A percentile compares a stretch with the other conserved stretches of the same genome.
phyloP scores from a whole-genome alignment of 2,113 vertebrate genomes.

The Eira barbara region DNA sequence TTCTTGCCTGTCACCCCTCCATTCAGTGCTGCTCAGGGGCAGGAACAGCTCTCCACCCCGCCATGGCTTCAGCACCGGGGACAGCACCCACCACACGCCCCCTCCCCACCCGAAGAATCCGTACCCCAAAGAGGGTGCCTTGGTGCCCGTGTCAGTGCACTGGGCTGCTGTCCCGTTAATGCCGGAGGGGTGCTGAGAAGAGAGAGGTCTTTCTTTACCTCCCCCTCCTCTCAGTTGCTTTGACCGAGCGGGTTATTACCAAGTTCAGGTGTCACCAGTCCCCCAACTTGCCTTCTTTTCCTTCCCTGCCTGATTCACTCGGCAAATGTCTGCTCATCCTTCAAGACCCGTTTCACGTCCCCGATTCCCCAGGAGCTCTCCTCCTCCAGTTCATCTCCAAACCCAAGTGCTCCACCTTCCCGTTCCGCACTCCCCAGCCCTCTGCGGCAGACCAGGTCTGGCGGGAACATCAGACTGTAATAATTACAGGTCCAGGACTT shows the following conservation, averaged over 20 bases:
- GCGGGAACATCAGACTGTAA: background rate
- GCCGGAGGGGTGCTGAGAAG: background rate
- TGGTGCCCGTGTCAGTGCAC: fast-evolving
- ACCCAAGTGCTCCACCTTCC: background rate
- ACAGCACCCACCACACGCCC: background rate
- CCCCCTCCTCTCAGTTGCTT: background rate
- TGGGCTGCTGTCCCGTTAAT: background rate
- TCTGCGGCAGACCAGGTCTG: background rate
- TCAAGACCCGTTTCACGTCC: background rate
- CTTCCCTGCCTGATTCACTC: background rate
- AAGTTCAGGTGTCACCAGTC: background rate
- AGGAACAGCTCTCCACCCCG: background rate
- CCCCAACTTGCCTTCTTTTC: background rate
- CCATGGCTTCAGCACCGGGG: background rate
- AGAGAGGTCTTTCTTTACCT: background rate
- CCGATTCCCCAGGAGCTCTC: background rate
- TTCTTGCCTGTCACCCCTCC: background rate
- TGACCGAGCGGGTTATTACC: background rate
- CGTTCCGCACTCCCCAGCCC: background rate
- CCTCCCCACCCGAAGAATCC: background rate
- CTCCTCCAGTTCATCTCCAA: background rate
- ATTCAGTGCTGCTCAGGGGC: background rate
- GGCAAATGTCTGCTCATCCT: background rate
- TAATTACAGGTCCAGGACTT: background rate
- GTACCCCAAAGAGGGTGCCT: background rate